Conservation (phyloP, 92 coral and sea anemone genomes). For the Chrysogorgia sp. region DNA sequence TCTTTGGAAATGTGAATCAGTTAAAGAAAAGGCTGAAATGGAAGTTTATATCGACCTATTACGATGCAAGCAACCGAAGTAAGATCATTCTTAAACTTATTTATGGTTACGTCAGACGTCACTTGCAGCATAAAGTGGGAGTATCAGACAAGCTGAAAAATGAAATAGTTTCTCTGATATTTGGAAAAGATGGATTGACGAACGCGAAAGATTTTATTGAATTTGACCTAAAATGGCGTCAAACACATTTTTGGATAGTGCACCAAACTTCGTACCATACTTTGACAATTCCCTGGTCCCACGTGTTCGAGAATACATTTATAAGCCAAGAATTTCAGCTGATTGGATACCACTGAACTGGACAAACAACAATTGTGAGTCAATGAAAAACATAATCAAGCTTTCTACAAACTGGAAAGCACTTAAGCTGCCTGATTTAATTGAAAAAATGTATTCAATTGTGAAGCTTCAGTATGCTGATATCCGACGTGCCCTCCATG, state of each 20-base stretch:
- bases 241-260: not conserved
- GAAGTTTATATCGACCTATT: too few species aligned
- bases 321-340: not conserved
- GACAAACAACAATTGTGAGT: too few species aligned
- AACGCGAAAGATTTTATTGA: not conserved
- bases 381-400: too few species aligned
- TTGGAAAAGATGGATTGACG: not conserved
- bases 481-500: constrained; percentile 8
- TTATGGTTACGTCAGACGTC: not conserved
- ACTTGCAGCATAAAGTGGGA: not conserved
- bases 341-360: constrained; percentile 13
- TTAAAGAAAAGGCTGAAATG: too few species aligned
- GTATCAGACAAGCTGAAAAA: not conserved
- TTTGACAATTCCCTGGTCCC: too few species aligned
- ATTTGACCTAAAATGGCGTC: not conserved
- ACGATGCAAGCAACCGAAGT: too few species aligned
- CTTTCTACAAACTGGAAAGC: too few species aligned
- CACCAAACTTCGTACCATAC: not conserved
- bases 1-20: too few species aligned
- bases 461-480: constrained; percentile 24
- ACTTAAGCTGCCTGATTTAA: constrained; percentile 23
- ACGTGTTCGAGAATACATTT: too few species aligned
- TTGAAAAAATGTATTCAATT: constrained; percentile 16
- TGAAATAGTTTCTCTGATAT: not conserved
- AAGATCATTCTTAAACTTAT: too few species aligned